Evolutionary conservation across 2,888 invertebrate genomes (phyloP).

Genomic region (Adineta ricciae): DNA sequence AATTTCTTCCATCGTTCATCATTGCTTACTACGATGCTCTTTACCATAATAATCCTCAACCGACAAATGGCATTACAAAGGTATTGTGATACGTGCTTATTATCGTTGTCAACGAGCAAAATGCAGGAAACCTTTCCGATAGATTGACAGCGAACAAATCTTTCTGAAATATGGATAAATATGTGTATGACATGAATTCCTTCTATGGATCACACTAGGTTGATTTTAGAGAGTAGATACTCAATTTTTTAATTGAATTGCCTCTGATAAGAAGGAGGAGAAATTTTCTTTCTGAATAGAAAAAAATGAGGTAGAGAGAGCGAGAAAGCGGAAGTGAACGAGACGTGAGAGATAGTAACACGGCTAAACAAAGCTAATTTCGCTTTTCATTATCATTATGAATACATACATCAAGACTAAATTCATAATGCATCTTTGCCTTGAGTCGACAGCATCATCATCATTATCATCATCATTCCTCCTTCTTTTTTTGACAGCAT

Average conservation of each 20-base stretch:
- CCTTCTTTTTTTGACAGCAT: not conserved
- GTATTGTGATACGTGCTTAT: not conserved
- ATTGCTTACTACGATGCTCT: not conserved
- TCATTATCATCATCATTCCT: not conserved
- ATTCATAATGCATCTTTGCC: not conserved
- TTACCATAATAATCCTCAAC: not conserved
- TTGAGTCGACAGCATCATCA: not conserved
- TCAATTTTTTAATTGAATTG: not conserved
- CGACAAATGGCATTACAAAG: not conserved
- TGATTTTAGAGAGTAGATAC: not conserved
- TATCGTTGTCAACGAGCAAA: not conserved
- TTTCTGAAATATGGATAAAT: not conserved
- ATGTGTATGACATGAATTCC: not conserved
- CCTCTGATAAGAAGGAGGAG: not conserved
- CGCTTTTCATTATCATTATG: not conserved
- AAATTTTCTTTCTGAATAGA: not conserved
- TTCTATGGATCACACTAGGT: too few species aligned
- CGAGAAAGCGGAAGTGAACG: not conserved
- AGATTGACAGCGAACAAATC: not conserved
- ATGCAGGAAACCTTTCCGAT: not conserved
- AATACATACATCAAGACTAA: not conserved
- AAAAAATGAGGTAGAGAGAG: not conserved
- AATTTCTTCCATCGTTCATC: constrained; percentile 11
- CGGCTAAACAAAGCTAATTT: constrained; percentile 16
- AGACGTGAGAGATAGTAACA: not conserved